Conservation (phyloP, 2,888 invertebrate species). For the Parasteatoda lunata region DNA sequence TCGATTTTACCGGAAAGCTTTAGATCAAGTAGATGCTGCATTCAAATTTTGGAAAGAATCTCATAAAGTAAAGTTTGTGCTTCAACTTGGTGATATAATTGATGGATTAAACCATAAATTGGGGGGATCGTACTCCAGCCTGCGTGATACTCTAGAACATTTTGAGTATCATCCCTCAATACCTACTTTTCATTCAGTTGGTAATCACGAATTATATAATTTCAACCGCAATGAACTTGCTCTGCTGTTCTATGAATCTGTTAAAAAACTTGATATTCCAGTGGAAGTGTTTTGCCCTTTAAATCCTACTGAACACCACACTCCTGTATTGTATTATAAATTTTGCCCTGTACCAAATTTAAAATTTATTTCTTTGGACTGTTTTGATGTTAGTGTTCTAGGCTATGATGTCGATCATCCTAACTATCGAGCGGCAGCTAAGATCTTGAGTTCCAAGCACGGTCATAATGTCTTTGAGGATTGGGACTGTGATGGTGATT, state of each 20-base stretch:
- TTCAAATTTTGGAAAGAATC: slow-evolving; percentile 72
- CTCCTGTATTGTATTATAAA: slow-evolving; percentile 72
- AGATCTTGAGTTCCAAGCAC: slow-evolving; percentile 72
- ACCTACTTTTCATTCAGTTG: slow-evolving; percentile 72
- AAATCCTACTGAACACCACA: slow-evolving; percentile 23
- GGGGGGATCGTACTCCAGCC: slow-evolving; percentile 70
- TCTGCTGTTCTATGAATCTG: slow-evolving; percentile 65
- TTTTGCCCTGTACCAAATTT: slow-evolving; percentile 71
- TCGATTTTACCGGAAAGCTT: slow-evolving; percentile 74
- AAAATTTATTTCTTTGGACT: slow-evolving; percentile 73
- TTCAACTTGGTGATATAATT: slow-evolving; percentile 75
- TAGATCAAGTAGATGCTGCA: slow-evolving; percentile 72
- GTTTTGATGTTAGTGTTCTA: slow-evolving; percentile 74
- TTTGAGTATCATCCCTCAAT: slow-evolving; percentile 70
- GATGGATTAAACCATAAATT: slow-evolving; percentile 73
- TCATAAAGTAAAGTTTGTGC: slow-evolving; percentile 72
- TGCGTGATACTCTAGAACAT: slow-evolving; percentile 71
- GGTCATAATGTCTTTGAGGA: slow-evolving; percentile 72
- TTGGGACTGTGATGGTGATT: slow-evolving; percentile 71
- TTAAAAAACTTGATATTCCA: slow-evolving; percentile 54
- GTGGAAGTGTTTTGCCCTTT: slow-evolving; percentile 41
- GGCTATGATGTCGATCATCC: slow-evolving; percentile 72
- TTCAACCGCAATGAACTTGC: slow-evolving; percentile 72
- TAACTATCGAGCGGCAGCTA: slow-evolving; percentile 70
- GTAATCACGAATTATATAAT: slow-evolving; percentile 76